A percentile compares a stretch with the other conserved stretches of the same genome.
Conservation (phyloP, 2,888 invertebrate species). For the Xestia sexstrigata region DNA sequence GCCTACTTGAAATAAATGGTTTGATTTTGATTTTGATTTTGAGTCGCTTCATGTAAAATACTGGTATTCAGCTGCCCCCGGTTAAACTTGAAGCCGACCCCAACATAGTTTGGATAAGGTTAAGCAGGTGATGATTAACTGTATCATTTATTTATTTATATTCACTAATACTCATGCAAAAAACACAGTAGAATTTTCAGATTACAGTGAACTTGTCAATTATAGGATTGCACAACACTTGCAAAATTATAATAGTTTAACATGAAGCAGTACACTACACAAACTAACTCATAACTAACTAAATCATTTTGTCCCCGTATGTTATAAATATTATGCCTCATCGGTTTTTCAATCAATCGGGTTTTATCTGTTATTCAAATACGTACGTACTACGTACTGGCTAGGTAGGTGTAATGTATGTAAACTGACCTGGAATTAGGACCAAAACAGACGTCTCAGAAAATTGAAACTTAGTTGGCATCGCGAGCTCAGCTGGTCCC, state of each 20-base stretch:
- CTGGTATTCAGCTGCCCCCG: background rate
- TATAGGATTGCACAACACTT: too few relatives aligned
- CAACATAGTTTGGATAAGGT: background rate
- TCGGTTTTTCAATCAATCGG: background rate
- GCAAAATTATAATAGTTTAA: too few relatives aligned
- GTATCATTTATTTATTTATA: too few relatives aligned
- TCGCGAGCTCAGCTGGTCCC: background rate
- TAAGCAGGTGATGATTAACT: background rate
- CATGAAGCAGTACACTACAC: too few relatives aligned
- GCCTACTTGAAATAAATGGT: too few relatives aligned
- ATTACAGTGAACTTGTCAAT: too few relatives aligned
- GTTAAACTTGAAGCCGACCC: background rate
- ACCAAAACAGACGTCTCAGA: background rate
- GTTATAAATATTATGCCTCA: background rate
- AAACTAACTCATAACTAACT: too few relatives aligned
- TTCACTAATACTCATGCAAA: too few relatives aligned
- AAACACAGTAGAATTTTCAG: too few relatives aligned
- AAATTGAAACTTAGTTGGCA: slow-evolving; percentile 22
- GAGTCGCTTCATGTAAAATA: background rate
- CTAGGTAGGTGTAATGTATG: background rate
- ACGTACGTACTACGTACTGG: background rate
- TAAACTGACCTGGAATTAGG: background rate
- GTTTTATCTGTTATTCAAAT: background rate
- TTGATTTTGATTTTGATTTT: too few relatives aligned
- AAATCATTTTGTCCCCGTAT: background rate